Evolutionary conservation across 2,888 invertebrate species (phyloP), one percentile per base, ranked within the genome.

Genomic region (Tromatobia lineatoria): DNA sequence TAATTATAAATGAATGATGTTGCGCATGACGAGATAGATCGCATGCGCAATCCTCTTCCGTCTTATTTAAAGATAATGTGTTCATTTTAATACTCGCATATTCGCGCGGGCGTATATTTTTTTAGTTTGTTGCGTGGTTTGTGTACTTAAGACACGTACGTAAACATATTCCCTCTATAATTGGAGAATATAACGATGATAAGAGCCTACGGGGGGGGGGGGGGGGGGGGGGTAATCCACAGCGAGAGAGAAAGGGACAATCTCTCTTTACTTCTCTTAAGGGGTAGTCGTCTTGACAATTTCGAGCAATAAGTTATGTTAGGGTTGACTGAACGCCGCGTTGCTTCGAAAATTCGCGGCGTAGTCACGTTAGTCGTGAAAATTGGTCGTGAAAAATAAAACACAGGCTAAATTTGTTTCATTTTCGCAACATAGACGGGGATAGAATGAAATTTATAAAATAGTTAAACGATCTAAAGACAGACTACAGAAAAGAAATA

Each of bases 111-210:
- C 80, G 67, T 54, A 69, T 82, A 83, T 85, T 71, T 75, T 70
- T 15, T 61, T 47, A 34, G 15, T 80, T 59, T 83, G 59, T 10
- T 82, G 83, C 86, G 82, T 85, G 85, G 38, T 61, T 82, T 86
- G 91, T 91, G 93, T 92, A 90, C 91, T 92, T 85, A 92, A 92
- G 89, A 92, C 93, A 92, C 93, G 89, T 93, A 93, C 93, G 87
- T 90, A 89, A 88, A 90, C 90, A 89, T 90, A 92, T 93, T 90
- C 93, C 91, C 91, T 80, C 75, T 71, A 77, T 45, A 83, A 82
- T 47, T 83, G 82, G 90, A 88, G 91, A 93, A 93, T 91, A 91
- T 91, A 87, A 86, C 85, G 64, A 81, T 85, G 82, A 83, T 85
- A 83, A 85, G 23, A n/a, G n/a, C 15, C 75, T 61, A 50, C 64